Conservation (phyloP, 2,888 invertebrate species). For the Perithous albicinctus region DNA sequence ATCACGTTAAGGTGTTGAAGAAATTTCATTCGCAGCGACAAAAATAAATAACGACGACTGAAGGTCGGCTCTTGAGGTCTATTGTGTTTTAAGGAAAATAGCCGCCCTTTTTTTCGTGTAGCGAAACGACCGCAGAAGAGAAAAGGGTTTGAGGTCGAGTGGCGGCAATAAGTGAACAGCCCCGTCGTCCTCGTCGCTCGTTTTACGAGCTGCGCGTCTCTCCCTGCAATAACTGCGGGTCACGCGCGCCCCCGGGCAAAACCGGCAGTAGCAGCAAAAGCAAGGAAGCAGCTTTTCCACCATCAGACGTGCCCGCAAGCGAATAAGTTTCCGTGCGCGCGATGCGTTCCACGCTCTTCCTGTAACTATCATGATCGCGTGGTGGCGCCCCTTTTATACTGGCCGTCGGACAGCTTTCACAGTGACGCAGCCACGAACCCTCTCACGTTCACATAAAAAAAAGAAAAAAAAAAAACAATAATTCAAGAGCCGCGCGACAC, state of each 20-base stretch:
- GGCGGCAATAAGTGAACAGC: slow-evolving; percentile 41
- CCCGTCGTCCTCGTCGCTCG: slow-evolving; percentile 45
- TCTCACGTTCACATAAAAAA: not conserved
- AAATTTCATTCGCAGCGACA: slow-evolving; percentile 20
- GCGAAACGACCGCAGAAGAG: not conserved
- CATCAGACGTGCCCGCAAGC: slow-evolving; percentile 43
- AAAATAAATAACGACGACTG: not conserved
- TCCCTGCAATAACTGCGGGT: slow-evolving; percentile 35
- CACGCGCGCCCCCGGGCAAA: slow-evolving; percentile 49
- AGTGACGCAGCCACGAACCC: slow-evolving; percentile 12
- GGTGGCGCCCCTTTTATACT: slow-evolving; percentile 56
- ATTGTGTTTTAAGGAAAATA: slow-evolving; percentile 26
- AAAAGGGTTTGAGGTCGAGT: slow-evolving; percentile 7
- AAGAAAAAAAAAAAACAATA: slow-evolving; percentile 7
- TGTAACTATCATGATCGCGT: slow-evolving; percentile 59
- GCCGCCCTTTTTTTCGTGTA: slow-evolving; percentile 14
- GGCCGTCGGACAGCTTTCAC: slow-evolving; percentile 21
- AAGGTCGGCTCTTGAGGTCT: not conserved
- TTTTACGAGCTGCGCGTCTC: slow-evolving; percentile 48
- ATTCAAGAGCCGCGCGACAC: not conserved
- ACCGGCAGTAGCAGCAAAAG: slow-evolving; percentile 11
- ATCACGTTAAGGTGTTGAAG: not conserved
- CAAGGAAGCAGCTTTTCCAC: slow-evolving; percentile 55
- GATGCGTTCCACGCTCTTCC: slow-evolving; percentile 16
- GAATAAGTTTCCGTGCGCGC: slow-evolving; percentile 59